phyloP scores from a whole-genome alignment of 2,113 vertebrate species.

The Emydura subglobosa region DNA sequence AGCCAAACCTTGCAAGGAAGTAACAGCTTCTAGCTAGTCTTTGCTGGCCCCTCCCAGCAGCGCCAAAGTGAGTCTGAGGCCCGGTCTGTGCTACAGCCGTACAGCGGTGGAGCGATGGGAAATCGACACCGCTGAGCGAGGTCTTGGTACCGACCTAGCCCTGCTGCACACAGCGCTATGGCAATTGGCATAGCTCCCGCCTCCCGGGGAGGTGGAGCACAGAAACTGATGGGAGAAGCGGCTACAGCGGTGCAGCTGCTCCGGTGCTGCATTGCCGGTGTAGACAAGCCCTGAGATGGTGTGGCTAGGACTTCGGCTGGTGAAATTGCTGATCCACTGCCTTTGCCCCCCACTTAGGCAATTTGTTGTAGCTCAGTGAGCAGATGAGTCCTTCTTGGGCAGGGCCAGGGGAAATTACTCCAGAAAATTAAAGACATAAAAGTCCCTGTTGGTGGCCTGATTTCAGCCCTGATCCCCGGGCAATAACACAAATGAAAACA shows the following conservation, averaged over 20 bases:
- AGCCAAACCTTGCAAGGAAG: accelerated
- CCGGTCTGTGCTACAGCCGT: no score
- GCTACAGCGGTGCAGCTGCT: no score
- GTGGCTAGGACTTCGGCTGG: neutral
- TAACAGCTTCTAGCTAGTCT: accelerated
- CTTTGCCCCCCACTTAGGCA: neutral
- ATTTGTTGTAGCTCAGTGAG: neutral
- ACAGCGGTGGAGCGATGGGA: no score
- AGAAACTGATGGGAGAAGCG: no score
- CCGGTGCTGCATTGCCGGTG: no score
- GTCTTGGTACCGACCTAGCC: no score
- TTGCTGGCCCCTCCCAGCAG: neutral
- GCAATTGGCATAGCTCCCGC: no score
- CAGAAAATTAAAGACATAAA: conserved; percentile 5
- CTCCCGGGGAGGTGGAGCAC: no score
- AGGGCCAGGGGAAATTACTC: no score
- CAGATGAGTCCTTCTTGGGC: neutral
- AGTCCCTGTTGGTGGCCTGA: conserved; percentile 31
- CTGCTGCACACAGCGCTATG: no score
- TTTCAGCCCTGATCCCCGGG: conserved; percentile 18
- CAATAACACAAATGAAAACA: conserved; percentile 28
- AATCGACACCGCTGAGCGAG: no score
- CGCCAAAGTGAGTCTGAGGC: accelerated
- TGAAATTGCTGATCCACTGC: neutral
- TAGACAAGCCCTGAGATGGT: no score